These are phyloP conservation scores for Nerophis lumbriciformis DNA, from an alignment of 2,113 vertebrate genomes.

Conservation along the genomic window DNA sequence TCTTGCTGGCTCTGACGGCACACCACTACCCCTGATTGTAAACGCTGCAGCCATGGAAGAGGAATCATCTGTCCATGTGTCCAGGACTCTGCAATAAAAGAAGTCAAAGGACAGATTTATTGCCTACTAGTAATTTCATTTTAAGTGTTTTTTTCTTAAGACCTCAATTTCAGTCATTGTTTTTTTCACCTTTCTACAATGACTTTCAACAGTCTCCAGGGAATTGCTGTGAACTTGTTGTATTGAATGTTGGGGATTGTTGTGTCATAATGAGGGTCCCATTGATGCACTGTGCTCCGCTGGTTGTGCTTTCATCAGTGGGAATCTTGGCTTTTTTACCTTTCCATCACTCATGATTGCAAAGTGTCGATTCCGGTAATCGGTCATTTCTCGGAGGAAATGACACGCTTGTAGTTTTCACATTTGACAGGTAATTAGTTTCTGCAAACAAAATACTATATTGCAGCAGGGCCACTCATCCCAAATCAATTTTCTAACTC, in stretches of 20 bases:
- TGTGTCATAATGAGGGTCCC: constrained; percentile 15
- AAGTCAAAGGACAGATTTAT: constrained; percentile 8
- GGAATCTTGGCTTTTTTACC: constrained; percentile 8
- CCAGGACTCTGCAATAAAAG: neutral
- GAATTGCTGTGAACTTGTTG: constrained; percentile 25
- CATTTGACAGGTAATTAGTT: neutral
- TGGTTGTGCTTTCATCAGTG: constrained; percentile 3
- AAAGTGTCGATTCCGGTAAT: constrained; percentile 5
- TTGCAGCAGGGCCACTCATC: neutral
- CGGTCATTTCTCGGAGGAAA: neutral
- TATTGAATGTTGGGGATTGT: constrained; percentile 5
- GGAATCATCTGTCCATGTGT: too few species aligned
- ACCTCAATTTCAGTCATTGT: constrained; percentile 48
- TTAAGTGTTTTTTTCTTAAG: neutral
- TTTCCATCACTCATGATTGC: constrained; percentile 15
- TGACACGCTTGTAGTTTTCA: neutral
- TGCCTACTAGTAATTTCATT: constrained; percentile 14
- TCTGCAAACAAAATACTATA: too few species aligned
- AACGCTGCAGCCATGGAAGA: too few species aligned
- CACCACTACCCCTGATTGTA: too few species aligned
- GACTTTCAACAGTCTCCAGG: constrained; percentile 25
- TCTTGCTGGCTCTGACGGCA: too few species aligned
- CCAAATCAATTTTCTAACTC: neutral
- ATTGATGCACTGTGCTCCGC: constrained; percentile 1
- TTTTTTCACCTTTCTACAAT: constrained; percentile 39